A percentile compares a stretch with the other conserved stretches of the same genome.
phyloP scores from a whole-genome alignment of 2,888 invertebrate genomes.

The Watsonalla cultraria region DNA sequence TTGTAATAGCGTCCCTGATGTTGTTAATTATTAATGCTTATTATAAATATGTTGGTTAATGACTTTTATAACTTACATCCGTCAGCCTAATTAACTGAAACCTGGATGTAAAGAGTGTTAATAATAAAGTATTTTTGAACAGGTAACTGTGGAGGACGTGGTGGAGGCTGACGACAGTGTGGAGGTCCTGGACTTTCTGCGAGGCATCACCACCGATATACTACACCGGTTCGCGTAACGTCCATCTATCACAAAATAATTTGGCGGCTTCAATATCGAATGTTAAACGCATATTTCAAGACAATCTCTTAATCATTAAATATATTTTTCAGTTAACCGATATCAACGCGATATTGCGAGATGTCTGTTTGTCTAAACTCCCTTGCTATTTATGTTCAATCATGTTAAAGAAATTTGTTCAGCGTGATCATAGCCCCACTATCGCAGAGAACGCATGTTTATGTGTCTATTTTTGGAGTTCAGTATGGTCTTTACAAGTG shows the following conservation, averaged over 20 bases:
- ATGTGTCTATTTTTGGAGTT: too few relatives aligned
- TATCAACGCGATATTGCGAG: too few relatives aligned
- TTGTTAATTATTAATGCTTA: not conserved
- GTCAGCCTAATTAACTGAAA: not conserved
- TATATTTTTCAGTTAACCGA: too few relatives aligned
- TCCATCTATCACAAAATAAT: slow-evolving; percentile 5
- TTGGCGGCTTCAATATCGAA: not conserved
- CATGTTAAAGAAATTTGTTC: too few relatives aligned
- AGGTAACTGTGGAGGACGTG: slow-evolving; percentile 33
- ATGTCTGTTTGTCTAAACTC: too few relatives aligned
- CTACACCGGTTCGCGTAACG: slow-evolving; percentile 57
- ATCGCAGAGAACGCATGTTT: too few relatives aligned
- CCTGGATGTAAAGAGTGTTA: slow-evolving; percentile 9
- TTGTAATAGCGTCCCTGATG: not conserved
- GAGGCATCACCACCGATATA: slow-evolving; percentile 65
- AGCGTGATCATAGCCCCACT: too few relatives aligned
- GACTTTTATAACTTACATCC: not conserved
- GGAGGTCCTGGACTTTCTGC: slow-evolving; percentile 62
- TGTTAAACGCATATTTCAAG: slow-evolving; percentile 5
- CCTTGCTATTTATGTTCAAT: too few relatives aligned
- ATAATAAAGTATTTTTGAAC: slow-evolving; percentile 38
- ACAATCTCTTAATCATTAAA: not conserved
- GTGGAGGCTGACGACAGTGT: slow-evolving; percentile 30
- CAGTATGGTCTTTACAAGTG: too few relatives aligned
- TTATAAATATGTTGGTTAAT: not conserved